A percentile compares a stretch with the other conserved stretches of the same genome.
phyloP scores from a whole-genome alignment of 1,140 invertebrate species.

The Eriocheir sinensis region DNA sequence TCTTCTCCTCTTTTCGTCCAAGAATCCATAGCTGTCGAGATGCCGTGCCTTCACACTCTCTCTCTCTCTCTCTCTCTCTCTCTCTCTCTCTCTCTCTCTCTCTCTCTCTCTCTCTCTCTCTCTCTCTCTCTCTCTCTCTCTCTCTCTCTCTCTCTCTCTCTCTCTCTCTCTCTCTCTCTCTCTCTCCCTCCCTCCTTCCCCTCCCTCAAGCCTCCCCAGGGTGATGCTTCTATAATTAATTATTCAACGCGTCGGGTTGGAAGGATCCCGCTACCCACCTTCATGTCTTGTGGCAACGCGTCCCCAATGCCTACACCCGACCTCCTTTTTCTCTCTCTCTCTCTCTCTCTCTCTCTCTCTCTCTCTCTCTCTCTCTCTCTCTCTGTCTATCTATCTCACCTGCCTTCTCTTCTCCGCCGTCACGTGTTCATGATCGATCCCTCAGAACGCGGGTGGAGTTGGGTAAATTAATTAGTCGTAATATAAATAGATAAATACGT shows the following conservation, averaged over 20 bases:
- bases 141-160: neutral
- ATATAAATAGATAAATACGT: too few species aligned
- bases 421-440: too few species aligned
- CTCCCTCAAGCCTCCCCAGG: neutral
- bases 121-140: neutral
- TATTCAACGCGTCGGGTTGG: neutral
- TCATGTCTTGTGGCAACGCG: neutral
- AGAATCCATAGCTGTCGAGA: neutral
- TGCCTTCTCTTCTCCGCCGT: too few species aligned
- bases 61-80: conserved; percentile 16
- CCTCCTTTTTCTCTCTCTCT: neutral
- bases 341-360: neutral
- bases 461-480: too few species aligned
- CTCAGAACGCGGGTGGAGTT: too few species aligned
- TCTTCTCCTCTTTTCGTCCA: neutral
- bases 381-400: neutral
- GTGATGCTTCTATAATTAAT: conserved; percentile 17
- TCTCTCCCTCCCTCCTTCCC: neutral
- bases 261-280: neutral
- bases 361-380: neutral
- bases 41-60: neutral
- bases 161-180: neutral
- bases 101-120: neutral
- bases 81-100: neutral
- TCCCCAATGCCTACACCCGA: neutral